Base-by-base conservation (phyloP, 2,888 invertebrate species). In the Drosophila suboccidentalis region DNA sequence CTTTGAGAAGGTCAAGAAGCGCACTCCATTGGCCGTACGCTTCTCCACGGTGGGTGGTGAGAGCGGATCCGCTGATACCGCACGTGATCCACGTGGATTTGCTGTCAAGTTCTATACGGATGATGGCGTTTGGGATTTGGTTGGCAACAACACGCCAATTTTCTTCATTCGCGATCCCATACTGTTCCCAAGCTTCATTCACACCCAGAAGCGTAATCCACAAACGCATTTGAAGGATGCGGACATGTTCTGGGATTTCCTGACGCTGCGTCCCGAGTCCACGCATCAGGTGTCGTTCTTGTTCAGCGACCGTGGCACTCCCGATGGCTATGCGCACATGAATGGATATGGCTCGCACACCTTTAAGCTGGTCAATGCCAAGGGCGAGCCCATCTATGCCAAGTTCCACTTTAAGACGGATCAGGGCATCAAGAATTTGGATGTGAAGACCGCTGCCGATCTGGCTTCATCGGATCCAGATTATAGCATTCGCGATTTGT, bases 241-340 rank as follows among this genome's bases (percentile, higher is more conserved):
- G 1, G 97, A 98, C 90, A 98, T 98, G 97, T 97, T 98, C 92
- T 98, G 98, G 98, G 98, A 98, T 92, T 98, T 99, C 91, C 94
- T 98, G 71, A 95, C 97, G 0, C 93, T 98, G 59, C 94, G 98
- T 53, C 97, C 98, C 0, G 98, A 98, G 93, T 94, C 96, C 6
- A 95, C 95, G 26, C 98, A 99, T 92, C 92, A 96, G 92, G 96
- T 98, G 92, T 92, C 98, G 86, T 98, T 98, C 92, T 95, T 95
- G 53, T 95, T 97, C 65, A 97, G 96, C 17, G 98, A 98, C 92
- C 95, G 98, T 90, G 99, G 98, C 55, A 97, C 97, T 82, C 98
- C 98, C 13, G 97, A 98, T 92, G 98, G 98, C 26, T 96, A 95
- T 92, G 95, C 98, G 65, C 96, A 96, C 92, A 99, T 99, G 98